Evolutionary conservation across 2,797 vertebrate genomes (phyloP).

Genomic region (Vireo griseus): DNA sequence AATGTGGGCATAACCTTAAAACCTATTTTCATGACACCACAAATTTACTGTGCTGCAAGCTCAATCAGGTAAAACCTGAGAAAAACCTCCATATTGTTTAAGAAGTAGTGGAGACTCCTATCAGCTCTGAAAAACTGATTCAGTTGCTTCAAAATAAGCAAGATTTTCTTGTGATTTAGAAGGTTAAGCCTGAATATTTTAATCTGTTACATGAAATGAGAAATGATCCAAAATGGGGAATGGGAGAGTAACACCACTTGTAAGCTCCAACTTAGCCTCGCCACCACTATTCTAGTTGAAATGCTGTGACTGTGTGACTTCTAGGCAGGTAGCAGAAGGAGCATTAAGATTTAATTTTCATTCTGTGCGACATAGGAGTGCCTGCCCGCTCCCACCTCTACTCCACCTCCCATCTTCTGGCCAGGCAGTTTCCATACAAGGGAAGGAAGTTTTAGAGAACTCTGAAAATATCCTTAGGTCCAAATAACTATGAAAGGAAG

Average conservation of each 20-base stretch:
- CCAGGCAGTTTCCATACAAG: neutral
- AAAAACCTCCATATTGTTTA: neutral
- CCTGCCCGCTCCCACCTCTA: rapidly evolving
- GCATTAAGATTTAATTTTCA: neutral
- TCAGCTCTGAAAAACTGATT: neutral
- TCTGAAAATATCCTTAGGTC: neutral
- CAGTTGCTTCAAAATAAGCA: neutral
- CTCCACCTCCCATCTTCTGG: neutral
- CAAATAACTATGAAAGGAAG: neutral
- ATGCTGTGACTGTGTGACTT: neutral
- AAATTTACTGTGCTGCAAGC: neutral
- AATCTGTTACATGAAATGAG: neutral
- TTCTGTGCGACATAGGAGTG: neutral
- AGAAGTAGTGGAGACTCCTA: neutral
- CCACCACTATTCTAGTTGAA: neutral
- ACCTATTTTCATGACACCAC: neutral
- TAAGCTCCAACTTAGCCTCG: neutral
- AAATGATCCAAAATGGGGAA: neutral
- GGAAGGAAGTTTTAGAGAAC: neutral
- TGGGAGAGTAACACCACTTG: neutral
- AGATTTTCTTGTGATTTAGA: neutral
- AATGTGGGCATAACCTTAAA: neutral
- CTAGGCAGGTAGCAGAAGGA: neutral
- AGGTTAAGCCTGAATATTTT: neutral
- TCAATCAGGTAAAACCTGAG: neutral